A percentile compares a stretch with the other conserved stretches of the same genome.
These are phyloP conservation scores for Salvelinus sp. DNA, from an alignment of 2,113 vertebrate species.

Conservation along the genomic window DNA sequence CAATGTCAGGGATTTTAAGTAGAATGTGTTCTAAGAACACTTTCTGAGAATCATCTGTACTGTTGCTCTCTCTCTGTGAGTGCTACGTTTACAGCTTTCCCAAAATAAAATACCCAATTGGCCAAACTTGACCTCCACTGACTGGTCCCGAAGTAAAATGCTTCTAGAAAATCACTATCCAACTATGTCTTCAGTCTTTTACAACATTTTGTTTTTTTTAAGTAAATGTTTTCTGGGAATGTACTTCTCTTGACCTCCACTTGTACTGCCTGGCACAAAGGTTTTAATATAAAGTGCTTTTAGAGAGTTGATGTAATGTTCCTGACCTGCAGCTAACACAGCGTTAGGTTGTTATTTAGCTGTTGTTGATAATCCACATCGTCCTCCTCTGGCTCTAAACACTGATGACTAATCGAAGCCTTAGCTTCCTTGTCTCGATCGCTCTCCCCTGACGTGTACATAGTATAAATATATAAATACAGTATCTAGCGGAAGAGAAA, in stretches of 20 bases:
- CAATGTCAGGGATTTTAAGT: neutral
- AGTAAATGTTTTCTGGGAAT: neutral
- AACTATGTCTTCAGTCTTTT: neutral
- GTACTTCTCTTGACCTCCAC: neutral
- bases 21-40: neutral
- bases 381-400: conserved; percentile 37
- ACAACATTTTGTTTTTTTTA: neutral
- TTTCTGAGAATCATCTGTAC: neutral
- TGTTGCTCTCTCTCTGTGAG: neutral
- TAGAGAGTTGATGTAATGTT: conserved; percentile 23
- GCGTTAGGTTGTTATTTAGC: conserved; percentile 28
- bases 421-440: conserved; percentile 58
- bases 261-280: conserved; percentile 16
- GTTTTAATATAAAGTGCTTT: conserved; percentile 56
- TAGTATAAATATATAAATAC: conserved; percentile 80
- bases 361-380: conserved; percentile 21
- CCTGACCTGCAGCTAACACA: conserved; percentile 39
- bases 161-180: conserved; percentile 35
- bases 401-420: conserved; percentile 66
- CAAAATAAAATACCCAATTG: neutral
- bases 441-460: conserved; percentile 63
- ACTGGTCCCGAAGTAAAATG: neutral
- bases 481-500: conserved; percentile 56
- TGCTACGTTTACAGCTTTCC: neutral
- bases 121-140: too few relatives aligned